These are phyloP conservation scores for Azorinus chamasolen DNA, from an alignment of 2,888 invertebrate species.

Conservation along the genomic window DNA sequence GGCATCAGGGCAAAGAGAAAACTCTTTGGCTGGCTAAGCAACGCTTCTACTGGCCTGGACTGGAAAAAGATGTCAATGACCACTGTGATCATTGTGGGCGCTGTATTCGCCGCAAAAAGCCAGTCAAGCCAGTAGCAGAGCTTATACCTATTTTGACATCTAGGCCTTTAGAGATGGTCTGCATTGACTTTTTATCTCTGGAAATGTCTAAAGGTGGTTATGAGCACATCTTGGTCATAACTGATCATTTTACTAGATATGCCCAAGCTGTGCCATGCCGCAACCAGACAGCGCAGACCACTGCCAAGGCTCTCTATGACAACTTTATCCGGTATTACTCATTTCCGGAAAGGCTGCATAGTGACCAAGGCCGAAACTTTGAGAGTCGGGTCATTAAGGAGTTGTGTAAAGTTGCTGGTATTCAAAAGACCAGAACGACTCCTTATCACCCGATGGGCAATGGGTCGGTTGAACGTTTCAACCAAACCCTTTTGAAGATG, in stretches of 20 bases:
- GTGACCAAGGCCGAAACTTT: constrained; percentile 29
- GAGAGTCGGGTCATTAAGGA: constrained; percentile 18
- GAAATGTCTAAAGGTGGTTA: constrained; percentile 25
- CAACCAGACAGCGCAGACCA: constrained; percentile 29
- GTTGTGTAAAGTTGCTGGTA: too few species aligned
- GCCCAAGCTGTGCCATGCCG: constrained; percentile 23
- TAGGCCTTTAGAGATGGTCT: constrained; percentile 23
- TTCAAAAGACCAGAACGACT: constrained; percentile 27
- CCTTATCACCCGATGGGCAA: constrained; percentile 40
- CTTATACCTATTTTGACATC: constrained; percentile 11
- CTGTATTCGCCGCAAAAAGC: constrained; percentile 8
- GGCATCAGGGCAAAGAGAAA: constrained; percentile 30
- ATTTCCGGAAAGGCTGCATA: constrained; percentile 15
- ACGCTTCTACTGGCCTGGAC: constrained; percentile 28
- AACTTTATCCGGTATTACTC: too few species aligned
- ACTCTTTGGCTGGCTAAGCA: constrained; percentile 13
- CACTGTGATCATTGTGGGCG: background rate
- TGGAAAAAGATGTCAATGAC: background rate
- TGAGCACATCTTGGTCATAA: constrained; percentile 32
- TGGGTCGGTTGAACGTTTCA: constrained; percentile 25
- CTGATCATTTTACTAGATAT: constrained; percentile 32
- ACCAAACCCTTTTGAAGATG: constrained; percentile 24
- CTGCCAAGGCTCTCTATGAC: constrained; percentile 22
- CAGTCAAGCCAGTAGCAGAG: background rate
- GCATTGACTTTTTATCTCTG: constrained; percentile 21